Evolutionary conservation across 2,113 vertebrate genomes (phyloP).

Genomic region (Pseudopipra pipra): DNA sequence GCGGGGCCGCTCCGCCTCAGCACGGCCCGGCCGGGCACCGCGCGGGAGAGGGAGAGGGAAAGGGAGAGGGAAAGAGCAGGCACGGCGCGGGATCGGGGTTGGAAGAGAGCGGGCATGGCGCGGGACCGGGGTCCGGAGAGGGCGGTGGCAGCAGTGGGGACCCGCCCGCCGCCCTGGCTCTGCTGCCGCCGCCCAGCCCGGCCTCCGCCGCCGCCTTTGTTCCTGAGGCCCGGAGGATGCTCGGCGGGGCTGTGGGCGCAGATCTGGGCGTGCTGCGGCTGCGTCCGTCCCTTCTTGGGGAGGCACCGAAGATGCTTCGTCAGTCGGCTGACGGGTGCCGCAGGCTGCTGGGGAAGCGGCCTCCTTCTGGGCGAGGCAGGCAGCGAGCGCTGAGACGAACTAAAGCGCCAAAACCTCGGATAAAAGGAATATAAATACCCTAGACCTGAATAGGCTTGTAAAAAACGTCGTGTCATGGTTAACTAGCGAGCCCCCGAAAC

Average conservation of each 20-base stretch:
- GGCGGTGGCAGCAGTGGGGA: neutral
- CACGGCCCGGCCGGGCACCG: neutral
- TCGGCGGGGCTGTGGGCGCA: neutral
- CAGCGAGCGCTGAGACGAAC: neutral
- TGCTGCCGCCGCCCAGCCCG: neutral
- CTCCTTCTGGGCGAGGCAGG: neutral
- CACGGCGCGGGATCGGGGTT: neutral
- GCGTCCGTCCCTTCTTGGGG: neutral
- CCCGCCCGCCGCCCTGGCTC: too few species aligned
- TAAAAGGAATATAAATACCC: accelerated
- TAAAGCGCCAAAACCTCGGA: too few species aligned
- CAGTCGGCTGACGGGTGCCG: neutral
- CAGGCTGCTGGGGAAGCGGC: neutral
- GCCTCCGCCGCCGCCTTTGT: neutral
- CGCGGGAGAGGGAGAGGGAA: too few species aligned
- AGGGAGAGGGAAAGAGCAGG: too few species aligned
- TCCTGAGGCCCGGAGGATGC: neutral
- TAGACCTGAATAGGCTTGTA: neutral
- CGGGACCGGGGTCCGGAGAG: too few species aligned
- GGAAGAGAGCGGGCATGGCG: neutral
- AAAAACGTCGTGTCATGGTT: accelerated
- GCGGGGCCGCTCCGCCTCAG: neutral
- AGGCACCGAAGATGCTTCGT: neutral
- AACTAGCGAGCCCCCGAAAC: accelerated
- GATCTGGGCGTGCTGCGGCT: accelerated